phyloP scores from a whole-genome alignment of 2,113 vertebrate species.

The Nothobranchius kuhntae region DNA sequence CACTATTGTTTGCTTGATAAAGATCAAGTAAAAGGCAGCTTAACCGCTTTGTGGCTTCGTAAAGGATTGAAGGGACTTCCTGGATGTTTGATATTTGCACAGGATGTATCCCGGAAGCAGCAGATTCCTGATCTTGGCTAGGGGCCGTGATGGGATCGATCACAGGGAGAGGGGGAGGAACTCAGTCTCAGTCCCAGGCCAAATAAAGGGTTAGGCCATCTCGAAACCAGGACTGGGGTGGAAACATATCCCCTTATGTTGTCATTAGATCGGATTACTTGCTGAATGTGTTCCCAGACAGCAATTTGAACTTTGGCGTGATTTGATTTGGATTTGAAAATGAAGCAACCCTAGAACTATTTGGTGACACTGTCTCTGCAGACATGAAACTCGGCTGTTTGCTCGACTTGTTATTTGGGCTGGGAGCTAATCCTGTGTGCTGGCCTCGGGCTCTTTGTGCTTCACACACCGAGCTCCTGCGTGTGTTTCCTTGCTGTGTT shows the following conservation, averaged over 20 bases:
- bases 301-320: background rate
- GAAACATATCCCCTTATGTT: background rate
- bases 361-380: too few species aligned
- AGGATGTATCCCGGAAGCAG: slow-evolving; percentile 17
- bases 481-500: slow-evolving; percentile 14
- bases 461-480: slow-evolving; percentile 23
- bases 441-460: slow-evolving; percentile 40
- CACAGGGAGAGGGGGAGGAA: background rate
- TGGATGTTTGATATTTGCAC: slow-evolving; percentile 16
- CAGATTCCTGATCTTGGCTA: slow-evolving; percentile 10
- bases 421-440: slow-evolving; percentile 30
- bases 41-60: background rate
- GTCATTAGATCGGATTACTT: background rate
- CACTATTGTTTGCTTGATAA: slow-evolving; percentile 30
- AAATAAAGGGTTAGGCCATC: background rate
- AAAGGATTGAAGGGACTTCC: slow-evolving; percentile 16
- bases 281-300: background rate
- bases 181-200: background rate
- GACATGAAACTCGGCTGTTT: slow-evolving; percentile 31
- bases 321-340: background rate
- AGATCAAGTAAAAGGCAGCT: slow-evolving; percentile 18
- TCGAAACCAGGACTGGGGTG: slow-evolving; percentile 7
- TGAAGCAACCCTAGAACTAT: background rate
- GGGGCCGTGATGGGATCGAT: slow-evolving; percentile 11
- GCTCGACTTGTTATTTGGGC: slow-evolving; percentile 47